Base-by-base conservation (phyloP, 2,888 invertebrate species). In the Meliscaeva auricollis region DNA sequence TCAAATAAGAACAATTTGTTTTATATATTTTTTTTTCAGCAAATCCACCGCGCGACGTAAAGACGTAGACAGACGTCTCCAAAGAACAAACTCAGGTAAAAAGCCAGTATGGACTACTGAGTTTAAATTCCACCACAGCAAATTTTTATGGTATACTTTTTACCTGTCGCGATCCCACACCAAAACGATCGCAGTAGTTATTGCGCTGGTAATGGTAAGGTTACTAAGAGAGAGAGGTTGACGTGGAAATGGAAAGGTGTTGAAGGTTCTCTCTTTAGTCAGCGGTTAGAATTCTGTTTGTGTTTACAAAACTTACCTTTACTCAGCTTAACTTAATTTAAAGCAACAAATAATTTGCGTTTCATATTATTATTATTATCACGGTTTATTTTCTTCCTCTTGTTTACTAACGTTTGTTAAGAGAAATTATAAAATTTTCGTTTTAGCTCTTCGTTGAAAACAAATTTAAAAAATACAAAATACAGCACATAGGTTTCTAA, bases 31-130 rank as follows among this genome's bases (percentile, higher is more conserved):
- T 68, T 64, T 74, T 22, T 44, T 50, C 1, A 44, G 46, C 9
- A 30, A 80, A 70, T 22, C 11, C 54, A 80, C 72, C 75, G 84
- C 84, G 75, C 84, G 84, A 76, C 70, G 70, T 50, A 32, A n/a
- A 69, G 58, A 41, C 64, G 66, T 68, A 64, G 44, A 64, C 75
- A 64, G 44, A 64, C 75, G 80, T 76, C 68, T 76, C 70, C 70
- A 76, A 48, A 76, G 70, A 80, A 72, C 72, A 72, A 60, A 76
- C 68, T 80, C 80, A 72, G 80, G 80, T 84, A 76, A 80, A 83
- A 83, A 54, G 54, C 54, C 54, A 54, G 54, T 52, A 32, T 15
- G 30, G 15, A 15, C 26, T 26, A 26, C 26, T 30, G 15, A 32
- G 9, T 32, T 54, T 2, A 2, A 54, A 26, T 60, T 41, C 26